Percentiles rank a stretch among this genome's conserved stretches.
These are phyloP conservation scores for Hemitrygon akajei DNA, from an alignment of 2,797 vertebrate species.

Conservation along the genomic window DNA sequence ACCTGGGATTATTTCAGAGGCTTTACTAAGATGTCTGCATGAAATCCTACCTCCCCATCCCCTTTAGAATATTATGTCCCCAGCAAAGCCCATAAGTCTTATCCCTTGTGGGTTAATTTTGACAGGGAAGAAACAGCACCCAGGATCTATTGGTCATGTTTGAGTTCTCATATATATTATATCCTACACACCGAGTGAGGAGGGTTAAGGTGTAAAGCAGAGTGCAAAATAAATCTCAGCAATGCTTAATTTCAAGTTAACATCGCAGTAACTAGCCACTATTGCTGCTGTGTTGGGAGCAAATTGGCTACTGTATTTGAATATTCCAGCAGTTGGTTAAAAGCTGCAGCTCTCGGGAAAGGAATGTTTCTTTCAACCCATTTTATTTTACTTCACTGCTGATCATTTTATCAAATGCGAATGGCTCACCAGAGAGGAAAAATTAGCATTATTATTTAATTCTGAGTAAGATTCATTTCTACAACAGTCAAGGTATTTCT, in stretches of 20 bases:
- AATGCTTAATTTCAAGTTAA: too few species aligned
- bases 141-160: not conserved
- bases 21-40: not conserved
- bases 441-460: not conserved
- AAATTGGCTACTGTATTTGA: too few species aligned
- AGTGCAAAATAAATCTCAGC: too few species aligned
- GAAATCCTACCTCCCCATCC: not conserved
- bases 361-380: not conserved
- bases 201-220: not conserved
- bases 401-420: not conserved
- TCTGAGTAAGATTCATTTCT: not conserved
- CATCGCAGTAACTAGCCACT: too few species aligned
- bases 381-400: not conserved
- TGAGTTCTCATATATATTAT: too few species aligned
- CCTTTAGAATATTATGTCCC: not conserved
- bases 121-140: not conserved
- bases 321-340: too few species aligned
- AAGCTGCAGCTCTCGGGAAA: not conserved
- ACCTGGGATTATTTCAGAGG: too few species aligned
- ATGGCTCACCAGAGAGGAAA: not conserved
- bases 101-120: not conserved
- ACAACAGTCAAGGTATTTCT: not conserved
- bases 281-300: too few species aligned
- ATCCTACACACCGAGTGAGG: not conserved
- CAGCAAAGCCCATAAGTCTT: not conserved